phyloP scores from a whole-genome alignment of 1,140 invertebrate species.

The Zaprionus taronus region DNA sequence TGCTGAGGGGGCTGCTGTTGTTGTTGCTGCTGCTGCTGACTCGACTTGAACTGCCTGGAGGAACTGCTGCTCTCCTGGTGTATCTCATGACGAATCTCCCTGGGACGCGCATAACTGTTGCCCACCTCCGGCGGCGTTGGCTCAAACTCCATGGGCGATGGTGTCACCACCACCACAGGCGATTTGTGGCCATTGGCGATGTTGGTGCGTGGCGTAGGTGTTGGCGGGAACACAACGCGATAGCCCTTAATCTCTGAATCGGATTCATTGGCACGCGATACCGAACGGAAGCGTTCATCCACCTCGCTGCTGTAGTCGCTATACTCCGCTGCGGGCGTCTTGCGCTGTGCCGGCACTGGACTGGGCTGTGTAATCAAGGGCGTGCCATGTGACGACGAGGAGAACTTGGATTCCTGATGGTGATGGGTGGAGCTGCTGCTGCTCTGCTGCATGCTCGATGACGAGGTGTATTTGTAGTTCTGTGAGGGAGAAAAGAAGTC shows the following conservation, averaged over 20 bases:
- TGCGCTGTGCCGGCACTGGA: constrained; percentile 86
- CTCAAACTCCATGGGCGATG: constrained; percentile 87
- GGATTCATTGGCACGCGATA: constrained; percentile 86
- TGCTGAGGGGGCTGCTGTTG: constrained; percentile 57
- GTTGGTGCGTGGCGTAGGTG: constrained; percentile 85
- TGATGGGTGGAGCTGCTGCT: constrained; percentile 62
- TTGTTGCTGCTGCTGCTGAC: constrained; percentile 67
- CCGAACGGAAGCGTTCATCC: constrained; percentile 87
- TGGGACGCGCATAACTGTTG: constrained; percentile 83
- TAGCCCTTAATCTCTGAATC: constrained; percentile 86
- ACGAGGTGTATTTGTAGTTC: constrained; percentile 70
- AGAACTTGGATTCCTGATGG: constrained; percentile 82
- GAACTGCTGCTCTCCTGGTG: constrained; percentile 65
- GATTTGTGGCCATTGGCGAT: constrained; percentile 78
- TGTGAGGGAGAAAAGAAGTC: constrained; percentile 22
- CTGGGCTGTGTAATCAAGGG: constrained; percentile 84
- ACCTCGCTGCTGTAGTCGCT: constrained; percentile 92
- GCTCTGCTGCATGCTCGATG: constrained; percentile 73
- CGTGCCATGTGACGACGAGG: constrained; percentile 80
- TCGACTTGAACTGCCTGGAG: constrained; percentile 60
- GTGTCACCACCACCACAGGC: constrained; percentile 84
- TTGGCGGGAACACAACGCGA: constrained; percentile 86
- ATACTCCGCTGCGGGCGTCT: constrained; percentile 89
- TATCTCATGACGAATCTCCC: constrained; percentile 84
- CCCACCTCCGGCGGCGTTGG: constrained; percentile 84